phyloP scores from a whole-genome alignment of 2,113 vertebrate genomes.

The Perca fluviatilis region DNA sequence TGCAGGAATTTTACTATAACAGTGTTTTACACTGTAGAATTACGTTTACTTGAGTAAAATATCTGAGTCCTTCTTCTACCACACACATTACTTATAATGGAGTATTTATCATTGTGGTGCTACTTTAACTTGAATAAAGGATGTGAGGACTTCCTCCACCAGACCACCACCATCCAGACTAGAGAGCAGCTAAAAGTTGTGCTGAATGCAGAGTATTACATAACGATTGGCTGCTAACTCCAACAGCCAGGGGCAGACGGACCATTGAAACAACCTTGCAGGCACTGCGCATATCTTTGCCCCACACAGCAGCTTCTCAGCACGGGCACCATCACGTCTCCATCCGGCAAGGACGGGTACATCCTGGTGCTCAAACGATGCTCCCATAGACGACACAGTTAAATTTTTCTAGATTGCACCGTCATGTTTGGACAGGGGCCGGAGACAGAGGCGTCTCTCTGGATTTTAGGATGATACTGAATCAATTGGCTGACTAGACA shows the following conservation, averaged over 20 bases:
- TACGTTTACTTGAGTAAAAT: not conserved
- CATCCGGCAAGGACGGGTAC: slow-evolving; percentile 30
- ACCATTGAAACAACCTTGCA: not conserved
- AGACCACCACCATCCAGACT: not conserved
- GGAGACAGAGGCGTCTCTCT: slow-evolving; percentile 14
- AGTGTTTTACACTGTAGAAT: not conserved
- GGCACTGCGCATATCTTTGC: slow-evolving; percentile 32
- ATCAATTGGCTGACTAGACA: not conserved
- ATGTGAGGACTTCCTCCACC: not conserved
- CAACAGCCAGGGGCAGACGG: not conserved
- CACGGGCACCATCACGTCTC: not conserved
- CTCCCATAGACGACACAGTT: not conserved
- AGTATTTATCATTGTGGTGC: not conserved
- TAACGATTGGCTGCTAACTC: slow-evolving; percentile 21
- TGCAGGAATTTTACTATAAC: not conserved
- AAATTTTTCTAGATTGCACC: slow-evolving; percentile 40
- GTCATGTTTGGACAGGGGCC: slow-evolving; percentile 52
- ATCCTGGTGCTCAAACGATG: slow-evolving; percentile 30
- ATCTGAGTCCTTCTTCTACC: not conserved
- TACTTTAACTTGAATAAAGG: slow-evolving; percentile 11
- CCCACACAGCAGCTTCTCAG: slow-evolving; percentile 12
- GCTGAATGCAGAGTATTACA: slow-evolving; percentile 40
- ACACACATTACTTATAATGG: too few species aligned
- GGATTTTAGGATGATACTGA: not conserved
- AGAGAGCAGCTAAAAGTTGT: slow-evolving; percentile 28